These are phyloP conservation scores for Chrysomela aeneicollis DNA, from an alignment of 2,888 invertebrate species.

Conservation along the genomic window DNA sequence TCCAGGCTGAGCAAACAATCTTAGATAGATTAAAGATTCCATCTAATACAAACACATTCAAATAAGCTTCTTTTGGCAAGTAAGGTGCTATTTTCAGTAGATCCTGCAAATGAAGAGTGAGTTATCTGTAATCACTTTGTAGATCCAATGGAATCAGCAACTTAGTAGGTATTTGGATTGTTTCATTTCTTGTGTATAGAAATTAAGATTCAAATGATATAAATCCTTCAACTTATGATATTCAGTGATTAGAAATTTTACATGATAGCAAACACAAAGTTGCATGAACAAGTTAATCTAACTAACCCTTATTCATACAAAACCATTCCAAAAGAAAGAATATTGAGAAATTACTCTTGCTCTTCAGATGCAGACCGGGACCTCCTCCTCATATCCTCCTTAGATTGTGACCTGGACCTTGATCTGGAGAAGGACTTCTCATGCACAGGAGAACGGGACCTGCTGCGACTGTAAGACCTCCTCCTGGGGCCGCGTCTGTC, in stretches of 20 bases:
- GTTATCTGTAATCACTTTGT: too few relatives aligned
- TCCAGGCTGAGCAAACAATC: too few relatives aligned
- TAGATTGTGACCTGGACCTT: constrained; percentile 45
- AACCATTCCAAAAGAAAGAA: constrained; percentile 1
- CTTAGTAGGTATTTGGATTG: neutral
- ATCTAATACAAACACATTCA: too few relatives aligned
- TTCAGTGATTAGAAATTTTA: neutral
- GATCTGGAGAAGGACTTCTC: constrained; percentile 33
- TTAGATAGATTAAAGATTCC: too few relatives aligned
- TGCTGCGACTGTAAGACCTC: constrained; percentile 38
- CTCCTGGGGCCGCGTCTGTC: constrained; percentile 68
- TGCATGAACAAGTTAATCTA: neutral
- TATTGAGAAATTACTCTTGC: constrained; percentile 22
- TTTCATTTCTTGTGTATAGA: neutral
- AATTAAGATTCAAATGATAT: neutral
- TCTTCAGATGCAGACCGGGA: constrained; percentile 37
- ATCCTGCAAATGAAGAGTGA: too few relatives aligned
- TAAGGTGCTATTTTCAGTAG: too few relatives aligned
- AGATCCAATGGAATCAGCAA: neutral
- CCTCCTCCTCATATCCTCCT: constrained; percentile 41
- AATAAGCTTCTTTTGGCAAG: too few relatives aligned
- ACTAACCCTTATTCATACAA: constrained; percentile 7
- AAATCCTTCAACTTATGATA: neutral
- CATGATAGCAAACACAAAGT: neutral
- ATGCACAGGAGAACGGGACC: constrained; percentile 35